Evolutionary conservation across 2,888 invertebrate genomes (phyloP), one percentile per base, ranked within the genome.

Genomic region (Chymomyza procnemis): DNA sequence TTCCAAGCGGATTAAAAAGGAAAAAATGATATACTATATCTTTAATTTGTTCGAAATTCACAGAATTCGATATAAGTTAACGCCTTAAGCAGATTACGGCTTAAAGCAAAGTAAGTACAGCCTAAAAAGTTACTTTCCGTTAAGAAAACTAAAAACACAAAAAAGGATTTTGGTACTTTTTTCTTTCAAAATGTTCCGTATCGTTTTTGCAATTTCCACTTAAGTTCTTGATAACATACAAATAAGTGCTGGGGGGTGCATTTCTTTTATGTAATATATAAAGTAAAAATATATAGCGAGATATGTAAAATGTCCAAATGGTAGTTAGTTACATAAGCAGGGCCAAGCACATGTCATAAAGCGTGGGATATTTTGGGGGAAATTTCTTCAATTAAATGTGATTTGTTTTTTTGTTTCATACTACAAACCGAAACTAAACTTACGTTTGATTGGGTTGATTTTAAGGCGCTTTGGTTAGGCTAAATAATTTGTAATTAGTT

Each of bases 401-500:
- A 19, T 52, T n/a, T 18, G 2, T 18, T 18, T 52, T 54, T 19
- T 54, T 54, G n/a, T n/a, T n/a, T n/a, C n/a, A n/a, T 57, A 14
- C 16, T 50, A 21, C 41, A 62, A 56, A 18, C 16, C n/a, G 65
- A 63, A 65, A 65, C 75, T 74, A 76, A 77, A 89, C 89, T 89
- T 89, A 89, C 89, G 80, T 88, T 85, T 80, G 75, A 76, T 72
- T 79, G 81, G 74, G 80, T 77, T 80, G 77, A 79, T 76, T 26
- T 79, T 84, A 85, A 78, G 80, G 75, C 87, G 79, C 26, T 26
- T 76, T 88, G 87, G 81, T 78, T 82, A 84, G 75, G 84, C 88
- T 88, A 88, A 75, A 87, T 87, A 67, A 64, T 69, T 66, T 73
- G 73, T 62, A 64, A 72, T 64, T 66, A 57, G 58, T 61, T 64